Base-by-base conservation (phyloP, 1,140 invertebrate species). In the Gryllus bimaculatus region DNA sequence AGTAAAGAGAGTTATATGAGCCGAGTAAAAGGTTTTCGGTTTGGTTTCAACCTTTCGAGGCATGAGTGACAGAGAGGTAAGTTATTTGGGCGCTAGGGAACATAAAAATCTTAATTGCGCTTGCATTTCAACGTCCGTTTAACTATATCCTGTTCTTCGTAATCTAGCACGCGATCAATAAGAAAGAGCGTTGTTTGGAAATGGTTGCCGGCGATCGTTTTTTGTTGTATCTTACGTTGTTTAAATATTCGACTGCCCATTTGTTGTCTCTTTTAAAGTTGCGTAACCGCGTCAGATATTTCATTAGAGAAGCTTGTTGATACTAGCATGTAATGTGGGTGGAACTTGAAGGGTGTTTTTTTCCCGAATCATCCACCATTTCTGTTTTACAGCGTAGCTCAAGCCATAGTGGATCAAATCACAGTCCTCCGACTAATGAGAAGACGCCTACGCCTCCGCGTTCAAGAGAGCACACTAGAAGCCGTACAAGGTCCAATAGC, bases 51-150 rank as follows among this genome's bases (percentile, higher is more conserved):
- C 80, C 79, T 80, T 80, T 79, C 78, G 78, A 81, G 81, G 80
- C 80, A 81, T 81, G 81, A 81, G 81, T 81, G 81, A 81, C 80
- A 81, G 81, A 76, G 81, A 81, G 81, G 81, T 81, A 47, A 76
- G 81, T 80, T 54, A 48, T 76, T 74, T 78, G 18, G 20, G 18
- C 47, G 74, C 47, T 26, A 12, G 21, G 21, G 15, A 13, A 75
- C 74, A 26, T 13, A 15, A 73, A 18, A 18, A 73, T 18, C 20
- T 2, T 73, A 73, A 73, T 73, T 73, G 15, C 20, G 73, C 73
- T 20, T 15, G 73, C 73, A 20, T 20, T 15, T 73, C 15, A 18
- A 73, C 15, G 20, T 15, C 4, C 20, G 73, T 15, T 15, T 15
- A 73, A 73, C 15, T 1, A 15, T 73, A 18, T 73, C 20, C 73